Evolutionary conservation across 2,797 vertebrate species (phyloP).

Genomic region (Champsocephalus esox): DNA sequence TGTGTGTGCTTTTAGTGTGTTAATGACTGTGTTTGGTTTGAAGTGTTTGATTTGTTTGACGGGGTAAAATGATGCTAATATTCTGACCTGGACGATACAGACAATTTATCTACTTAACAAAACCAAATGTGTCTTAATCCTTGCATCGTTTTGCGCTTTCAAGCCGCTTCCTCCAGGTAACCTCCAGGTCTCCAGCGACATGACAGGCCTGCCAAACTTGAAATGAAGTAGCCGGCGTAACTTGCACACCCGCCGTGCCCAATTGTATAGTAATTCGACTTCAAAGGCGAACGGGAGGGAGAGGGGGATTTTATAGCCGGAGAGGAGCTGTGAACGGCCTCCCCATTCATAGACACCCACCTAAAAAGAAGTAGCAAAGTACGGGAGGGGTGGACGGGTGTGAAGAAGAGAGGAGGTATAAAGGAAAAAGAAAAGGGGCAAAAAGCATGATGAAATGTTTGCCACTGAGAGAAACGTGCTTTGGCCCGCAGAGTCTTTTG

Average conservation of each 20-base stretch:
- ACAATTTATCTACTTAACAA: slow-evolving; percentile 60
- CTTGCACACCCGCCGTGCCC: slow-evolving; percentile 82
- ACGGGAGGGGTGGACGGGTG: background rate
- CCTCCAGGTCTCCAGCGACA: slow-evolving; percentile 37
- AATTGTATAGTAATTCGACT: slow-evolving; percentile 85
- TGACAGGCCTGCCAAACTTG: slow-evolving; percentile 81
- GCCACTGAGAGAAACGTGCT: background rate
- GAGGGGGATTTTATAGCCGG: slow-evolving; percentile 62
- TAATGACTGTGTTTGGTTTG: slow-evolving; percentile 1
- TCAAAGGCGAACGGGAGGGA: slow-evolving; percentile 77
- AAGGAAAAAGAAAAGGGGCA: slow-evolving; percentile 1
- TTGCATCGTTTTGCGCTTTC: slow-evolving; percentile 24
- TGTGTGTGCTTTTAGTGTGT: background rate
- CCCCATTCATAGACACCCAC: slow-evolving; percentile 59
- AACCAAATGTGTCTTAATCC: slow-evolving; percentile 54
- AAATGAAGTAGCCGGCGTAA: slow-evolving; percentile 82
- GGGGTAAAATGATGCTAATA: slow-evolving; percentile 47
- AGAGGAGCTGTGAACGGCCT: slow-evolving; percentile 69
- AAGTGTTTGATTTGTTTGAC: slow-evolving; percentile 13
- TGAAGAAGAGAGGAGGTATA: slow-evolving; percentile 12
- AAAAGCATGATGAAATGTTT: slow-evolving; percentile 45
- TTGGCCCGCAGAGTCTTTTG: slow-evolving; percentile 1
- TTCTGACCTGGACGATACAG: slow-evolving; percentile 33
- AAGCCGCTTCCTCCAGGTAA: slow-evolving; percentile 45
- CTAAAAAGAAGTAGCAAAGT: slow-evolving; percentile 53